Evolutionary conservation across 2,888 invertebrate genomes (phyloP), one percentile per base, ranked within the genome.

Genomic region (Mesochorus sp.): DNA sequence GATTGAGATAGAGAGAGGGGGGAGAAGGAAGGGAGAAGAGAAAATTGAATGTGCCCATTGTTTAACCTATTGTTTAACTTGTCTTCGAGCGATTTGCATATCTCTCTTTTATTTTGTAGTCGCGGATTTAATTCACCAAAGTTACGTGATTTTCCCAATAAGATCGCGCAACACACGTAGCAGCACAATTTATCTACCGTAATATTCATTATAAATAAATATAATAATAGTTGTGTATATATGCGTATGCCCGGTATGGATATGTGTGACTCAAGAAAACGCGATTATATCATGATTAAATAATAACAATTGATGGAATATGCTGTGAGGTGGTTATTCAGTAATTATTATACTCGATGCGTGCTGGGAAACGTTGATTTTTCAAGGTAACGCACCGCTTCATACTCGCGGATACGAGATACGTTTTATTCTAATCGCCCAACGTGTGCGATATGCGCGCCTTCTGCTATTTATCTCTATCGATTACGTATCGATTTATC

Each of bases 1-100:
- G n/a, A n/a, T n/a, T n/a, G n/a, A n/a, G n/a, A n/a, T n/a, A n/a
- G n/a, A n/a, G n/a, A n/a, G n/a, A n/a, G n/a, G n/a, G n/a, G n/a
- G n/a, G n/a, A n/a, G n/a, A n/a, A n/a, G n/a, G n/a, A n/a, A n/a
- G n/a, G n/a, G n/a, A n/a, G n/a, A 68, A 74, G 59, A 74, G 64
- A 74, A 78, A 78, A 74, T 78, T 78, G 64, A 78, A 74, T 74
- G 74, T 78, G 44, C 57, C 70, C 78, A 78, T 78, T 78, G 78
- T 78, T n/a, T n/a, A n/a, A 70, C 70, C 78, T 78, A 78, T 78
- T 78, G 78, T 78, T 78, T 78, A 59, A 71, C 59, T 71, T 74
- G 59, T 70, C 64, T 70, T 64, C 59, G 68, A 34, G 39, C 73
- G 57, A 73, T 66, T 31, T 55, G 21, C 26, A 6, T 39, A 34